Percentiles rank a stretch among this genome's conserved stretches.
Evolutionary conservation across 2,888 invertebrate species (phyloP).

Genomic region (Lochmaea crataegi): DNA sequence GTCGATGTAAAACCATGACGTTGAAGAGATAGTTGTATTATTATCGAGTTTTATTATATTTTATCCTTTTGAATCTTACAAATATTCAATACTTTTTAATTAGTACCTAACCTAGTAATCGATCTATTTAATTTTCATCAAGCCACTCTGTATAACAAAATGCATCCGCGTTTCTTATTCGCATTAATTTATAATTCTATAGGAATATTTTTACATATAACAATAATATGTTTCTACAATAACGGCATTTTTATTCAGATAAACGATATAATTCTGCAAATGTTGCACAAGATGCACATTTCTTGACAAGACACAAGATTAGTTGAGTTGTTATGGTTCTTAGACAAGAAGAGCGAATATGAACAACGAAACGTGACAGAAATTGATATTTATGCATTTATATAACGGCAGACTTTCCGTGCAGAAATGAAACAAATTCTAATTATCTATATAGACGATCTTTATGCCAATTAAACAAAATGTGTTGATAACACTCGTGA

Average conservation of each 20-base stretch:
- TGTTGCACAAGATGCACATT: background rate
- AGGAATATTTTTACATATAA: background rate
- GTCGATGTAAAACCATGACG: too few relatives aligned
- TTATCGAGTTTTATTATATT: too few relatives aligned
- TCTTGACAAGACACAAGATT: background rate
- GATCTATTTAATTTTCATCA: background rate
- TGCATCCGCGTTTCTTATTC: background rate
- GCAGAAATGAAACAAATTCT: background rate
- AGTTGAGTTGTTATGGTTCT: conserved; percentile 7
- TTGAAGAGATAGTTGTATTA: too few relatives aligned
- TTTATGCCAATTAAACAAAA: conserved; percentile 13
- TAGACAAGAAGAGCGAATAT: conserved; percentile 3
- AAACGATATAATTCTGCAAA: background rate
- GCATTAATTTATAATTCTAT: too few relatives aligned
- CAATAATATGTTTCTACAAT: background rate
- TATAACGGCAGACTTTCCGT: conserved; percentile 9
- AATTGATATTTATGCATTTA: conserved; percentile 4
- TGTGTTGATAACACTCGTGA: background rate
- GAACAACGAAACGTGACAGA: conserved; percentile 3
- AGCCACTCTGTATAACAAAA: background rate
- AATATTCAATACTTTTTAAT: too few relatives aligned
- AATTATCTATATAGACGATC: background rate
- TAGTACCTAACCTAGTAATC: too few relatives aligned
- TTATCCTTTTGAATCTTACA: too few relatives aligned
- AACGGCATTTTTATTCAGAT: background rate